Conservation (phyloP, 2,888 invertebrate genomes). For the Pegoplata infirma region DNA sequence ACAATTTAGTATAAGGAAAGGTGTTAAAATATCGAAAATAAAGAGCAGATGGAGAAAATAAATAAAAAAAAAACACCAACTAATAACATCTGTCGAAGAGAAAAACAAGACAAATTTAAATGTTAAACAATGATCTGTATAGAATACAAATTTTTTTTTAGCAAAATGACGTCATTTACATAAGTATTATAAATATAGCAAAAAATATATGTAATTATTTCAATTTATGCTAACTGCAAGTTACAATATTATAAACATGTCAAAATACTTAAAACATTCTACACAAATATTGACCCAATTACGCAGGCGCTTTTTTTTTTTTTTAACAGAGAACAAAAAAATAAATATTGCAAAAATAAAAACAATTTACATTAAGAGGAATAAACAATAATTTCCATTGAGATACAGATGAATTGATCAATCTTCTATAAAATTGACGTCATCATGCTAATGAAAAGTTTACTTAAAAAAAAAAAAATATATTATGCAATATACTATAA, state of each 20-base stretch:
- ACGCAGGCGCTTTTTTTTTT: slow-evolving; percentile 49
- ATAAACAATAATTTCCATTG: slow-evolving; percentile 1
- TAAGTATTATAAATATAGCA: neutral
- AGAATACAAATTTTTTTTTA: slow-evolving; percentile 8
- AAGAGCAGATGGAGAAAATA: neutral
- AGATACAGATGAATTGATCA: neutral
- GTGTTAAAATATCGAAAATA: neutral
- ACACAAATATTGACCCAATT: slow-evolving; percentile 4
- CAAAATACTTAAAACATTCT: neutral
- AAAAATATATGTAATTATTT: neutral
- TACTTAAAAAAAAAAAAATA: neutral
- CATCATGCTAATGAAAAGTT: neutral
- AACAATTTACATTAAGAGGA: neutral
- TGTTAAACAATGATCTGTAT: neutral
- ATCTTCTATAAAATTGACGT: slow-evolving; percentile 33
- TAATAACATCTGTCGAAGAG: neutral
- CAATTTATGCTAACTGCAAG: neutral
- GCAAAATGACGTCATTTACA: slow-evolving; percentile 45
- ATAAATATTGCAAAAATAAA: too few species aligned
- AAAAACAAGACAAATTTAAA: neutral
- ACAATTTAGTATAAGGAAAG: neutral
- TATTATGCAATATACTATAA: slow-evolving; percentile 32
- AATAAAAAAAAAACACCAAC: neutral
- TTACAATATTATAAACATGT: neutral
- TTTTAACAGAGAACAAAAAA: neutral